phyloP scores from a whole-genome alignment of 2,888 invertebrate genomes.

The Microctonus aethiopoides region DNA sequence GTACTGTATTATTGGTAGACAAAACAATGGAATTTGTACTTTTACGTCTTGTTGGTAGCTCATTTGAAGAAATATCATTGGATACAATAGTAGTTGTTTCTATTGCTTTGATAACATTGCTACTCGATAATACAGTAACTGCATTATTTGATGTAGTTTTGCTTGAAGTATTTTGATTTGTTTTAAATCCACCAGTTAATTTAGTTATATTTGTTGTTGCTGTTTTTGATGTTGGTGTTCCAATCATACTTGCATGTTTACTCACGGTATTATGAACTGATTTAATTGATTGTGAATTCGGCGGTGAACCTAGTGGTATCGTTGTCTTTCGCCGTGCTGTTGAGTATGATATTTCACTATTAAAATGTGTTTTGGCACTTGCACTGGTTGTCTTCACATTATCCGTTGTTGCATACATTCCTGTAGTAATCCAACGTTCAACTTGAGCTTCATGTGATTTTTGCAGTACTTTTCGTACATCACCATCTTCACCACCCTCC shows the following conservation, averaged over 20 bases:
- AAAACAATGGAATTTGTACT: constrained; percentile 57
- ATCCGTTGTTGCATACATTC: constrained; percentile 60
- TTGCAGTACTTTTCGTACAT: constrained; percentile 62
- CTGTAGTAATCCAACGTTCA: constrained; percentile 73
- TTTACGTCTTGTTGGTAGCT: constrained; percentile 56
- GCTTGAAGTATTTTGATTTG: constrained; percentile 35
- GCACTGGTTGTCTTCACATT: constrained; percentile 42
- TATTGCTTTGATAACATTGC: constrained; percentile 38
- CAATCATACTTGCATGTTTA: constrained; percentile 59
- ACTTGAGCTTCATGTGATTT: constrained; percentile 75
- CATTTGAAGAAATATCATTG: constrained; percentile 35
- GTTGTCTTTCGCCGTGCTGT: constrained; percentile 60
- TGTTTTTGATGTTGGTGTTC: constrained; percentile 47
- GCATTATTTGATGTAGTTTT: constrained; percentile 30
- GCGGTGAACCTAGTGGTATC: constrained; percentile 57
- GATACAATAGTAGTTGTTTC: constrained; percentile 40
- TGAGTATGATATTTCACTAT: constrained; percentile 53
- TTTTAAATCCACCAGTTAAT: constrained; percentile 30
- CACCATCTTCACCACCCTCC: constrained; percentile 68
- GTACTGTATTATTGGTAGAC: constrained; percentile 49
- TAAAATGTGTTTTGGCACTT: constrained; percentile 52
- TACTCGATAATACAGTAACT: constrained; percentile 10
- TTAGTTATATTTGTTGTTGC: constrained; percentile 46
- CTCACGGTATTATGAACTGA: constrained; percentile 54
- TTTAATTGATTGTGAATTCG: constrained; percentile 50